Evolutionary conservation across 2,113 vertebrate species (phyloP), one percentile per base, ranked within the genome.

Genomic region (Gobiocypris rarus): DNA sequence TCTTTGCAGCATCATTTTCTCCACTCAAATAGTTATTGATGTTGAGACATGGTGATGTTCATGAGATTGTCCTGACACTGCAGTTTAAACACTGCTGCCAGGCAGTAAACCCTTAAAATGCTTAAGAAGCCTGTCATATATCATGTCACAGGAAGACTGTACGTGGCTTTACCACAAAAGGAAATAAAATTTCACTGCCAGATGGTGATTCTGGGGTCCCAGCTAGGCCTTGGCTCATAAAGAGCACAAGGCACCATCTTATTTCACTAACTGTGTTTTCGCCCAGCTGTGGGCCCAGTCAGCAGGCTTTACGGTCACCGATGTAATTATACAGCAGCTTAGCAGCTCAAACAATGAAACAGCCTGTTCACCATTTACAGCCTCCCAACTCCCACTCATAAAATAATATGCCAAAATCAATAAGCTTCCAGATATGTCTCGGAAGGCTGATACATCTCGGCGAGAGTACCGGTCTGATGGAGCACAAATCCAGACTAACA

Each of bases 161-260:
- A 28, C 41, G 65, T 71, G 74, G 24, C 17, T 11, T 48, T 19
- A 52, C n/a, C 67, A 74, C 69, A 45, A 69, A 63, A 38, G 69
- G 84, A 77, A 88, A 90, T 87, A 89, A 87, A 89, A 84, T 89
- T 92, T 92, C 83, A 87, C 75, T 81, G 67, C 81, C 74, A 91
- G 90, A 92, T 93, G 90, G 85, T 86, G 84, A 86, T 86, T 89
- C 88, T 83, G 85, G 58, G 75, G 74, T 81, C 88, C 82, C 83
- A 70, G 86, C 82, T 79, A 85, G 83, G 80, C 81, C 83, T 38
- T 56, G 61, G 45, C 84, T 88, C 84, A 86, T 89, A 89, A 90
- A 91, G 84, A 85, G 74, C 73, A 48, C 15, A 41, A 28, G 58
- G 58, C 22, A 75, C 75, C 73, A 50, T 83, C 86, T 89, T 84